Percentiles rank a stretch among this genome's conserved stretches.
phyloP scores from a whole-genome alignment of 2,113 vertebrate species.

The Progne subis region DNA sequence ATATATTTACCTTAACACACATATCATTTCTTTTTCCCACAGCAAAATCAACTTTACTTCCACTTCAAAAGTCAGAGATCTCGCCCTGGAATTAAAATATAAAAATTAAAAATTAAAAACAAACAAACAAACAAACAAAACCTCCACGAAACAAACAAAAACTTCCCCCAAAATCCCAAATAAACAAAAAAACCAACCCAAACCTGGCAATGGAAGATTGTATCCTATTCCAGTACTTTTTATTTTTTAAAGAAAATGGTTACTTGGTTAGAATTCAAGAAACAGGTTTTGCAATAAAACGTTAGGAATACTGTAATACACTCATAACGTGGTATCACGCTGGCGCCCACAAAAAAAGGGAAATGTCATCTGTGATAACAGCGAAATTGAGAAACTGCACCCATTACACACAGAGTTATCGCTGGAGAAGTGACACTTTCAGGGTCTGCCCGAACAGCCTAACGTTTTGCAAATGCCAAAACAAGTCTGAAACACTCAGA shows the following conservation, averaged over 20 bases:
- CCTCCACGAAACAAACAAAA: too few relatives aligned
- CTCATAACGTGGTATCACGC: accelerated
- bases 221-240: not conserved
- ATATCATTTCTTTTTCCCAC: not conserved
- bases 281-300: not conserved
- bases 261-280: not conserved
- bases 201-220: not conserved
- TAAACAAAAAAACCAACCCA: not conserved
- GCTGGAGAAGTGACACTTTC: not conserved
- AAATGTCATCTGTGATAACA: not conserved
- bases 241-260: not conserved
- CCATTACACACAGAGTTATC: not conserved
- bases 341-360: not conserved
- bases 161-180: too few relatives aligned
- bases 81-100: not conserved
- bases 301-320: not conserved
- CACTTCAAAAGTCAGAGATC: not conserved
- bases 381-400: not conserved
- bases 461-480: not conserved
- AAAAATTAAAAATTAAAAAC: not conserved
- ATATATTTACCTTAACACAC: not conserved
- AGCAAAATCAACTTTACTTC: not conserved
- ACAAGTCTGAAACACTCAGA: not conserved
- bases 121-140: not conserved
- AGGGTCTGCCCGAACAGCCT: not conserved